Evolutionary conservation across 2,888 invertebrate species (phyloP).

Genomic region (Agrotis clavis): DNA sequence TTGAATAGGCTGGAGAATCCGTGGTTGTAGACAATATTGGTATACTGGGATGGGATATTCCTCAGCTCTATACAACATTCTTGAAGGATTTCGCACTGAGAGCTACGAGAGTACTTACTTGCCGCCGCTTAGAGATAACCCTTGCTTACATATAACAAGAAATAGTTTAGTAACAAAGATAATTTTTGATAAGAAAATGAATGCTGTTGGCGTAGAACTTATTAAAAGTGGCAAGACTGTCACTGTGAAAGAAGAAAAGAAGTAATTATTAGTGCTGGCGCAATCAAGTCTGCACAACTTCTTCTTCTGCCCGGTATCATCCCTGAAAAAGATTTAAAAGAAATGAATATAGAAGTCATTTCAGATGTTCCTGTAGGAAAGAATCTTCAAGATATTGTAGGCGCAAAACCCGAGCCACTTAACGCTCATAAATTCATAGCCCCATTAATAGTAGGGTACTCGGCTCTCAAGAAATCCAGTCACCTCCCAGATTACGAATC

Average conservation of each 20-base stretch:
- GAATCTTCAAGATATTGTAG: slow-evolving; percentile 74
- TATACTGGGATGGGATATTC: slow-evolving; percentile 80
- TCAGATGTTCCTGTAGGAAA: slow-evolving; percentile 76
- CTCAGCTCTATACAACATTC: slow-evolving; percentile 81
- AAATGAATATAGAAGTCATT: slow-evolving; percentile 67
- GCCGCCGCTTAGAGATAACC: slow-evolving; percentile 57
- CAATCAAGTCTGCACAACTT: slow-evolving; percentile 73
- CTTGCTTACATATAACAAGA: slow-evolving; percentile 89
- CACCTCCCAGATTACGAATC: slow-evolving; percentile 13
- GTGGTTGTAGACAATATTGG: slow-evolving; percentile 78
- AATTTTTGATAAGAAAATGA: slow-evolving; percentile 64
- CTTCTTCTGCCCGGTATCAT: slow-evolving; percentile 79
- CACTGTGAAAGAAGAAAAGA: slow-evolving; percentile 68
- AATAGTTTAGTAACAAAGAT: slow-evolving; percentile 65
- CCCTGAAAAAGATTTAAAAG: slow-evolving; percentile 69
- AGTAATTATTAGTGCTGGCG: slow-evolving; percentile 73
- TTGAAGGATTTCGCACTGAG: slow-evolving; percentile 77
- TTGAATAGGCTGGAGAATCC: slow-evolving; percentile 78
- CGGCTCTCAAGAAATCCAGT: slow-evolving; percentile 23
- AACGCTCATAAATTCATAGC: slow-evolving; percentile 20
- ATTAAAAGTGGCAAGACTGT: slow-evolving; percentile 26
- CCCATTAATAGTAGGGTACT: slow-evolving; percentile 41
- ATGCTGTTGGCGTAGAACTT: slow-evolving; percentile 63
- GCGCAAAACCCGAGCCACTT: slow-evolving; percentile 19
- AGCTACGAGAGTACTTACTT: slow-evolving; percentile 72